Base-by-base conservation (phyloP, 2,113 vertebrate genomes). In the Larimichthys crocea region DNA sequence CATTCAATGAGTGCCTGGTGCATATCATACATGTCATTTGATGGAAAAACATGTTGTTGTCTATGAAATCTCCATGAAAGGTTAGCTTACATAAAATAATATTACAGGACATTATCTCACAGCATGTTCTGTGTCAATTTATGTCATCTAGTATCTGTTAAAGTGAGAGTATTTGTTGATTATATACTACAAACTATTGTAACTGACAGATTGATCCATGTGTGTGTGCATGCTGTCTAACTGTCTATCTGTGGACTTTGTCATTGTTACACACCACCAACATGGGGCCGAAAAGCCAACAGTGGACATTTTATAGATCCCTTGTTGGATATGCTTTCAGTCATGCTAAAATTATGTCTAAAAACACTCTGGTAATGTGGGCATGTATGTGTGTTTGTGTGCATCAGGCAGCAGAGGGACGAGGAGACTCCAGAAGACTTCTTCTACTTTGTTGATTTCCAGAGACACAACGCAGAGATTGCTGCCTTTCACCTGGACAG, bases 401-500 rank as follows among this genome's bases (percentile, higher is more conserved):
- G 46, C 66, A 24, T 76, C 93, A 99, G 98, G 94, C 98, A 99
- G 95, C 95, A 95, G 83, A 96, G 98, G 0, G 94, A 97, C 0
- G 95, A 98, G 5, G 96, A 98, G 93, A 99, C 98, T 0, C 97
- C 98, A 0, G 96, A 93, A 44, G 96, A 99, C 48, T 94, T 97
- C 26, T 99, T 99, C 93, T 99, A 99, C 82, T 99, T 99, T 11
- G 94, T 99, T 0, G 98, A 99, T 86, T 95, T 98, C 60, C 97
- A 99, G 94, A 94, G 98, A 84, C 98, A 99, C 94, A 99, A 99
- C 0, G 98, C 98, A 0, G 98, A 99, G 94, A 97, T 99, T 0
- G 98, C 98, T 0, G 97, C 97, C 26, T 99, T 99, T 88, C 98
- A 99, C 87, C 95, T 99, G 72, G 98, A 99, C 96, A 97, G 98